phyloP scores from a whole-genome alignment of 1,140 invertebrate genomes.

The Rhagoletis zephyria region DNA sequence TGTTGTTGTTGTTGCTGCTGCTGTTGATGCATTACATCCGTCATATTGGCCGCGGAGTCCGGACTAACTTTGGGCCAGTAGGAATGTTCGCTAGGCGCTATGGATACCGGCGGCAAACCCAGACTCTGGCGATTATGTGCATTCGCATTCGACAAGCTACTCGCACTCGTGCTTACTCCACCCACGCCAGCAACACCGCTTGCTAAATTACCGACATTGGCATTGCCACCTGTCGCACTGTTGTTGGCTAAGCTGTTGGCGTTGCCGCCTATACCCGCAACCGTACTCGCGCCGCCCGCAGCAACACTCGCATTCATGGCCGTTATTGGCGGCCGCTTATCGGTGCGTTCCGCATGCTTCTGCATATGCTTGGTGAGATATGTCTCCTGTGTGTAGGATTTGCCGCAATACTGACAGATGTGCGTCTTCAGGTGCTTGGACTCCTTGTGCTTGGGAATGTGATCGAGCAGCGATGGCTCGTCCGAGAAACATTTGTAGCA shows the following conservation, averaged over 20 bases:
- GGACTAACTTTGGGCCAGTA: conserved; percentile 88
- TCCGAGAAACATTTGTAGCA: conserved; percentile 98
- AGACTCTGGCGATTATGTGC: conserved; percentile 67
- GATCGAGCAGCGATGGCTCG: conserved; percentile 94
- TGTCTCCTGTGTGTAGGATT: conserved; percentile 99
- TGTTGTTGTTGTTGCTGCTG: conserved; percentile 79
- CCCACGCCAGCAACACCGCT: conserved; percentile 58
- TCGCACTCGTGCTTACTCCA: conserved; percentile 74
- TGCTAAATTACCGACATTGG: conserved; percentile 32
- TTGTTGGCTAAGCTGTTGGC: conserved; percentile 35
- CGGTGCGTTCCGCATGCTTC: conserved; percentile 94
- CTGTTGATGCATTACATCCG: conserved; percentile 79
- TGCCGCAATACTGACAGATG: conserved; percentile 99
- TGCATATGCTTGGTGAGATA: conserved; percentile 99
- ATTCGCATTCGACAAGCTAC: conserved; percentile 59
- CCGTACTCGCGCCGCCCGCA: conserved; percentile 62
- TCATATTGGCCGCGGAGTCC: conserved; percentile 81
- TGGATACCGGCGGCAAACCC: conserved; percentile 66
- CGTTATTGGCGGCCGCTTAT: conserved; percentile 88
- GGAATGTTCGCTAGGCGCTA: conserved; percentile 78
- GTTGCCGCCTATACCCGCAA: conserved; percentile 44
- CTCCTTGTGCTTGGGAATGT: conserved; percentile 99
- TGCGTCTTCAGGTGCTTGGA: conserved; percentile 99
- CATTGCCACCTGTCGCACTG: neutral
- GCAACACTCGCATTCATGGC: conserved; percentile 66